Evolutionary conservation across 2,888 invertebrate genomes (phyloP), one percentile per base, ranked within the genome.

Genomic region (Drosophila emarginata): DNA sequence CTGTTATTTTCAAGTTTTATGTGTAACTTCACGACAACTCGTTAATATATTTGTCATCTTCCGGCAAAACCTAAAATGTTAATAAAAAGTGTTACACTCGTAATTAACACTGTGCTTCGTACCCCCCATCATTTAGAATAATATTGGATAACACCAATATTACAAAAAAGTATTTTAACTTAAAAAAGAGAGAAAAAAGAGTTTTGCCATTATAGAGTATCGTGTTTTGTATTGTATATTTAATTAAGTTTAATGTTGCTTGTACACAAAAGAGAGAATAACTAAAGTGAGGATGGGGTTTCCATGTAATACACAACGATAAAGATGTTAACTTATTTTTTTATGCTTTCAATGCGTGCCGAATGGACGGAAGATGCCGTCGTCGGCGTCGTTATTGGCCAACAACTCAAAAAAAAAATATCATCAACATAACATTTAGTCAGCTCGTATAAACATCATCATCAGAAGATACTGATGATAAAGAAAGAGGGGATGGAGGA

Each of bases 391-490:
- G 15, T 28, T 6, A 15, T 45, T 9, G 40, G 18, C 45, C 18
- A 32, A 28, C 4, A 72, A 51, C 56, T 7, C 58, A 26, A 26
- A 26, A 32, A 40, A 23, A 23, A 23, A 26, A 26, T 26, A 37
- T 61, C 53, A 26, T 54, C 26, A 53, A 53, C 53, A 32, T 15
- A 39, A 53, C 54, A 50, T 36, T 66, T 74, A 67, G 54, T 39
- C 83, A 79, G 74, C 64, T 82, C 72, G 66, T 84, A 76, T 72
- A 80, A 81, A 74, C 71, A 74, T 81, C 79, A 78, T 53, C 78
- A 70, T 32, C 54, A 54, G 67, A 62, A 45, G 54, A 65, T 66
- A 64, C 60, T 15, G 40, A 45, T 15, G 11, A 18, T 74, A 66
- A 68, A 72, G 39, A 9, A 18, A 18, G 40, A 11, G 1, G 40